Conservation (phyloP, 2,888 invertebrate genomes). For the Drosophila greeni region DNA sequence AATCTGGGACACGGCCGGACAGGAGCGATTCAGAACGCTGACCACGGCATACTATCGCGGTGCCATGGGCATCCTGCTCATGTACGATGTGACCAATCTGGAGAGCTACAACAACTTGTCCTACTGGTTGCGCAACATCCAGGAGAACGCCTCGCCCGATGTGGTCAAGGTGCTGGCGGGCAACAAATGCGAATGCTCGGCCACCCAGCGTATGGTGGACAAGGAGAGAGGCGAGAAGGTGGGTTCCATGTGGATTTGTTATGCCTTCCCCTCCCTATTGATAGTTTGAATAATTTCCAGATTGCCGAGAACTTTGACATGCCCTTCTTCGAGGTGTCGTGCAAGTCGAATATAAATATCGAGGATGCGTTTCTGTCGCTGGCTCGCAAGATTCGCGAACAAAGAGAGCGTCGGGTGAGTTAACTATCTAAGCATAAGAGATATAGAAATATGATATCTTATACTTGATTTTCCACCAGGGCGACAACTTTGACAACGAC, state of each 20-base stretch:
- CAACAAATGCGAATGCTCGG: slow-evolving; percentile 89
- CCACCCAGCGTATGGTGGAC: slow-evolving; percentile 87
- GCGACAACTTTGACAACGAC: slow-evolving; percentile 79
- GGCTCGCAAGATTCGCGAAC: slow-evolving; percentile 90
- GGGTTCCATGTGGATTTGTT: slow-evolving; percentile 34
- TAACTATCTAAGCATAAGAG: background rate
- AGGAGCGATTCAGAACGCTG: slow-evolving; percentile 83
- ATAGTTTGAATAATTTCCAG: slow-evolving; percentile 78
- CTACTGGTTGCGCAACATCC: slow-evolving; percentile 94
- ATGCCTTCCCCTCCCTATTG: background rate
- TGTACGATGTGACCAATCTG: slow-evolving; percentile 93
- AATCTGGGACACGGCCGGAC: slow-evolving; percentile 91
- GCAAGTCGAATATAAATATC: slow-evolving; percentile 91
- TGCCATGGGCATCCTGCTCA: slow-evolving; percentile 93
- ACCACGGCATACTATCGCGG: slow-evolving; percentile 94
- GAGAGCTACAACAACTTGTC: slow-evolving; percentile 94
- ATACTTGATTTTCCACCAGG: slow-evolving; percentile 60
- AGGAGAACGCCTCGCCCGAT: slow-evolving; percentile 93
- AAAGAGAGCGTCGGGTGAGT: slow-evolving; percentile 85
- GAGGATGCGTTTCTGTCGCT: slow-evolving; percentile 89
- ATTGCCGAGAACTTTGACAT: slow-evolving; percentile 92
- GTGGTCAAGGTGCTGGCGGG: slow-evolving; percentile 91
- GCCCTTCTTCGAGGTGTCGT: slow-evolving; percentile 93
- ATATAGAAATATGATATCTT: background rate
- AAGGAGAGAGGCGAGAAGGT: slow-evolving; percentile 90